These are phyloP conservation scores for Hyphantria cunea DNA, from an alignment of 1,140 invertebrate genomes.

Conservation along the genomic window DNA sequence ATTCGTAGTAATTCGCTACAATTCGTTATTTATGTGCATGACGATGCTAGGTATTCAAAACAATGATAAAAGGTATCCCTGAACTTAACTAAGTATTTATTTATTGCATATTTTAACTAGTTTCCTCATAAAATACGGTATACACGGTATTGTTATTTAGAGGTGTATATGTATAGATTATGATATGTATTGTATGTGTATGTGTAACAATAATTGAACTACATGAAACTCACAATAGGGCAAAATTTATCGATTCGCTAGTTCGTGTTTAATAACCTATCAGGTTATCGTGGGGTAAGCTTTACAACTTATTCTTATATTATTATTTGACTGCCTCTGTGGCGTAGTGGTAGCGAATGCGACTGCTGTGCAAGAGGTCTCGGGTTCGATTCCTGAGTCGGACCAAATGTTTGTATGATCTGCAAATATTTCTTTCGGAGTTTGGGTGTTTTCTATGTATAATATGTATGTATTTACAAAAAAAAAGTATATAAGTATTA, in stretches of 20 bases:
- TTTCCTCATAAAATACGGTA: not conserved
- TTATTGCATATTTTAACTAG: not conserved
- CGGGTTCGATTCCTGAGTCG: too few relatives aligned
- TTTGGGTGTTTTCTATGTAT: too few relatives aligned
- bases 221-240: slow-evolving; percentile 13
- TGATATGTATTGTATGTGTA: too few relatives aligned
- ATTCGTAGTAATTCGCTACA: not conserved
- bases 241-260: slow-evolving; percentile 29
- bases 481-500: too few relatives aligned
- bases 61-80: not conserved
- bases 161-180: slow-evolving; percentile 1
- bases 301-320: slow-evolving; percentile 53
- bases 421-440: too few relatives aligned
- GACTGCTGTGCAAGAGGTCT: too few relatives aligned
- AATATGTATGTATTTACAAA: too few relatives aligned
- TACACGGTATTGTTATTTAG: not conserved
- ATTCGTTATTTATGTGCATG: not conserved
- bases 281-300: slow-evolving; percentile 39
- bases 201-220: slow-evolving; percentile 14
- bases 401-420: too few relatives aligned
- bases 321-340: too few relatives aligned
- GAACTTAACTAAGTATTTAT: not conserved
- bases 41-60: not conserved
- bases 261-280: slow-evolving; percentile 46
- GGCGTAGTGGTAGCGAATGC: too few relatives aligned